These are phyloP conservation scores for Scomberomorus guttatus DNA, from an alignment of 2,797 vertebrate species.

Conservation along the genomic window DNA sequence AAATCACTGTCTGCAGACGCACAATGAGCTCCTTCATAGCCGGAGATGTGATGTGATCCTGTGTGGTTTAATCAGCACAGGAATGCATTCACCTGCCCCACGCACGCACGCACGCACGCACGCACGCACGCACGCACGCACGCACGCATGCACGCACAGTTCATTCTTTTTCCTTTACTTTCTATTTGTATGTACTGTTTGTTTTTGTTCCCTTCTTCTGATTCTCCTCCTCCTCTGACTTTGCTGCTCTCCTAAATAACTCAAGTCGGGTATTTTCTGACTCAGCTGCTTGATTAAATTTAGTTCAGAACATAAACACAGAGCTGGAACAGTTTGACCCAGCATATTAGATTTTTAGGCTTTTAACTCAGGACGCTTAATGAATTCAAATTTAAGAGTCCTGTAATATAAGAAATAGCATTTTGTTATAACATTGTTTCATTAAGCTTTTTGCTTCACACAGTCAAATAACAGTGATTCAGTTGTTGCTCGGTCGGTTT, in stretches of 20 bases:
- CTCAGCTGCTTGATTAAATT: slow-evolving; percentile 39
- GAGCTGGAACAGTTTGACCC: slow-evolving; percentile 10
- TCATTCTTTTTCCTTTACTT: neutral
- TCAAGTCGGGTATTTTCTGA: slow-evolving; percentile 3
- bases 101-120: slow-evolving; percentile 3
- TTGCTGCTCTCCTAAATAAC: slow-evolving; percentile 27
- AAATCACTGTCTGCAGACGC: slow-evolving; percentile 54
- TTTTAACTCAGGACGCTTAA: neutral
- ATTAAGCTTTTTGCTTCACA: neutral
- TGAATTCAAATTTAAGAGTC: neutral
- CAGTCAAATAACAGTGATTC: neutral
- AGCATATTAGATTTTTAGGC: neutral
- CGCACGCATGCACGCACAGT: slow-evolving; percentile 8
- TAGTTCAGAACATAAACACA: slow-evolving; percentile 44
- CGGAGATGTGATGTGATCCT: slow-evolving; percentile 72
- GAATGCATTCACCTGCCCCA: slow-evolving; percentile 80
- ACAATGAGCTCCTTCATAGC: slow-evolving; percentile 83
- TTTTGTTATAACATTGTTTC: neutral
- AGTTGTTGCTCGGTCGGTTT: neutral
- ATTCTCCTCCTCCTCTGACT: slow-evolving; percentile 4
- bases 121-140: slow-evolving; percentile 1
- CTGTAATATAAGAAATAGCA: neutral
- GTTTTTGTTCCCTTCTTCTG: neutral
- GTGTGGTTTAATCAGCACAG: slow-evolving; percentile 79
- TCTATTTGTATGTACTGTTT: slow-evolving; percentile 13